Percentiles rank a stretch among this genome's conserved stretches.
Conservation (phyloP, 2,113 vertebrate species). For the Todiramphus chloris region DNA sequence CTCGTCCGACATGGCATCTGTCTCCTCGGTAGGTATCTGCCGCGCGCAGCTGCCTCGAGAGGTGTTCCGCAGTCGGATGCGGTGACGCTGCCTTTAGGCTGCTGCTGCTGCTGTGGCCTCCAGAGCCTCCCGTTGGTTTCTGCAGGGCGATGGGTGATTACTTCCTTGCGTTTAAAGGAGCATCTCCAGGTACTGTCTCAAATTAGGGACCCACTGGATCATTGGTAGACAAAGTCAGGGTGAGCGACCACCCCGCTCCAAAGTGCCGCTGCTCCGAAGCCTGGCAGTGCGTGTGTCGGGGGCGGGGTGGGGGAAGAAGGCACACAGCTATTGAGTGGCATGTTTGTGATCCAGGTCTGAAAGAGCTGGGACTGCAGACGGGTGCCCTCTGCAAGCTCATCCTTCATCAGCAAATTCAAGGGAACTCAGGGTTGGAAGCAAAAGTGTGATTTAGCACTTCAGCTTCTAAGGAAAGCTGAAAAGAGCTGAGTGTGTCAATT, state of each 20-base stretch:
- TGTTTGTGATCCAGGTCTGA: not conserved
- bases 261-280: not conserved
- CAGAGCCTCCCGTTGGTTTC: not conserved
- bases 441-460: not conserved
- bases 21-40: constrained; percentile 71
- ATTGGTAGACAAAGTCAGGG: not conserved
- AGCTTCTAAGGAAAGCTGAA: not conserved
- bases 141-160: not conserved
- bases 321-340: not conserved
- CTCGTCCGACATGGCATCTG: constrained; percentile 76
- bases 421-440: not conserved
- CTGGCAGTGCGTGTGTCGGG: fast-evolving
- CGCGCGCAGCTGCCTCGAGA: not conserved
- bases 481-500: not conserved
- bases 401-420: not conserved
- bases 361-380: not conserved
- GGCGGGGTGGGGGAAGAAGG: not conserved
- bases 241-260: fast-evolving
- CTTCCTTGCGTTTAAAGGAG: not conserved
- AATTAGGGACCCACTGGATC: not conserved
- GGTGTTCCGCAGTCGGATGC: fast-evolving
- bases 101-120: not conserved
- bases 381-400: not conserved
- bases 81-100: not conserved
- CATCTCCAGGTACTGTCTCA: not conserved